A percentile compares a stretch with the other conserved stretches of the same genome.
Evolutionary conservation across 2,113 vertebrate genomes (phyloP).

Genomic region (Etia nguti): DNA sequence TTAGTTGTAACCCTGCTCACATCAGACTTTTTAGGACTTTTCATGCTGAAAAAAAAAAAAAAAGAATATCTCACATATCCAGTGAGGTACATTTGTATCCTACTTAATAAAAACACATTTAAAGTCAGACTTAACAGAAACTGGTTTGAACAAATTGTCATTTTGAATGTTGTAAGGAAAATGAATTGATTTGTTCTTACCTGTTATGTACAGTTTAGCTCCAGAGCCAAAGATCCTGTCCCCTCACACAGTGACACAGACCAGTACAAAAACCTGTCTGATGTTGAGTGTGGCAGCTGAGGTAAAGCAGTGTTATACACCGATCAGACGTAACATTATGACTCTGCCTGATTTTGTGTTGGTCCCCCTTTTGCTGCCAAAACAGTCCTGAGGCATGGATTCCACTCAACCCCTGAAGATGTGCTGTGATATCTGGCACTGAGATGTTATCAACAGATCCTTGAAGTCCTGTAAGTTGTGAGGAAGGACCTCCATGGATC

Average conservation of each 20-base stretch:
- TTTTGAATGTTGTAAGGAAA: neutral
- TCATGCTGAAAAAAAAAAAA: neutral
- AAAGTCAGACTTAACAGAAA: accelerated
- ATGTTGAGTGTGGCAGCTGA: neutral
- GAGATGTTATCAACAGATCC: neutral
- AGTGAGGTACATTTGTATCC: too few relatives aligned
- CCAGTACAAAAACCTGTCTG: neutral
- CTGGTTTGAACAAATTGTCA: neutral
- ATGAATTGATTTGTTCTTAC: neutral
- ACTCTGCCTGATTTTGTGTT: neutral
- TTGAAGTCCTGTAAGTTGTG: neutral
- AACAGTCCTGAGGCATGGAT: neutral
- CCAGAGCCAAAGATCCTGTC: neutral
- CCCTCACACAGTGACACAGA: neutral
- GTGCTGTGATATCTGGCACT: neutral
- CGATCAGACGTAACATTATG: neutral
- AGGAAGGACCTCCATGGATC: neutral
- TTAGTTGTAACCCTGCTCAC: neutral
- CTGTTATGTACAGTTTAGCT: neutral
- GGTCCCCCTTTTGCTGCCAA: accelerated
- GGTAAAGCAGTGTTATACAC: neutral
- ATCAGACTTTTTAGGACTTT: neutral
- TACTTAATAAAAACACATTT: neutral
- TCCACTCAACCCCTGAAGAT: neutral
- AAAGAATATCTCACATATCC: too few relatives aligned